Percentiles rank a stretch among this genome's conserved stretches.
Conservation (phyloP, 2,888 invertebrate species). For the Dryocosmus kuriphilus region DNA sequence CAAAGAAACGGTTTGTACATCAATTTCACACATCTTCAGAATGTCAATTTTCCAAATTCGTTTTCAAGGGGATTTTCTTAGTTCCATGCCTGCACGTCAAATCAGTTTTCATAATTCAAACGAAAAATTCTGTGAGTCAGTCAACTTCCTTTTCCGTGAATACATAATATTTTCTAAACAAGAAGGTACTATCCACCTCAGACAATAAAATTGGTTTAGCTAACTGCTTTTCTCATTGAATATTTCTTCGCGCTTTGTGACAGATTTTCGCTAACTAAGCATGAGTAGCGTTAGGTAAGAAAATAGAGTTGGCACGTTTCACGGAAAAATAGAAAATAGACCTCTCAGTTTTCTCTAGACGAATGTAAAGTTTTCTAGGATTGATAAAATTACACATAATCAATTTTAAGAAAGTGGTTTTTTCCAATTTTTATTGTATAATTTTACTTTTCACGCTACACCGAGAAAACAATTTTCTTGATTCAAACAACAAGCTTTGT, state of each 20-base stretch:
- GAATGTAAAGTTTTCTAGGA: not conserved
- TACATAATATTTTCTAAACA: not conserved
- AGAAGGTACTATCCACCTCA: not conserved
- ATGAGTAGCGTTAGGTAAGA: not conserved
- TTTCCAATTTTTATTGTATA: no score
- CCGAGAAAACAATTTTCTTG: no score
- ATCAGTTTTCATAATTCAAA: no score
- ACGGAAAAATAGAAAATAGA: not conserved
- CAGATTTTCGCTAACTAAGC: not conserved
- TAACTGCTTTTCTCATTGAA: not conserved
- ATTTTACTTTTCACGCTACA: no score
- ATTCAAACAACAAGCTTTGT: no score
- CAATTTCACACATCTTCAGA: no score
- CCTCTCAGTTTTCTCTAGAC: not conserved
- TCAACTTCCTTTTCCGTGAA: no score
- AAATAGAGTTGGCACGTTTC: not conserved
- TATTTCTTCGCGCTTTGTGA: not conserved
- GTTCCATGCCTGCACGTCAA: no score
- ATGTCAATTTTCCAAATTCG: no score
- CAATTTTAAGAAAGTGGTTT: not conserved
- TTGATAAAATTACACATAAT: not conserved
- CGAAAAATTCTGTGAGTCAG: no score
- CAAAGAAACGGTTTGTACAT: no score
- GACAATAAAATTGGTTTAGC: conserved; percentile 2
- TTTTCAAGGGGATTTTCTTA: no score